A percentile compares a stretch with the other conserved stretches of the same genome.
Evolutionary conservation across 2,888 invertebrate genomes (phyloP).

Genomic region (Brachyptera putata): DNA sequence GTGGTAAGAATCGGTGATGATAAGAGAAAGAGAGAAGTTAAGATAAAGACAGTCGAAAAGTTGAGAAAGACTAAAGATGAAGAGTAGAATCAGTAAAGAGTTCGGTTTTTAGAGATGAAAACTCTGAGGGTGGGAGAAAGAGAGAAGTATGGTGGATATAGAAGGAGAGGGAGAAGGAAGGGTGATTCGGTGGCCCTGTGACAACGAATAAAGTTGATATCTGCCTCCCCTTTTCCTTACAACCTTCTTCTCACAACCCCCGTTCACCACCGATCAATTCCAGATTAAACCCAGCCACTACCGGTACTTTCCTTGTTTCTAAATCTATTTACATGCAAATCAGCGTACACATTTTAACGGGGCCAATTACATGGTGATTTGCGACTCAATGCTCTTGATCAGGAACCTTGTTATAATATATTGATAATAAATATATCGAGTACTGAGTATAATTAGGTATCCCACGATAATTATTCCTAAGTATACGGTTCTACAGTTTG

Average conservation of each 20-base stretch:
- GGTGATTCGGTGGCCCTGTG: background rate
- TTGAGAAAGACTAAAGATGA: background rate
- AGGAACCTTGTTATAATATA: background rate
- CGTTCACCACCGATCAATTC: background rate
- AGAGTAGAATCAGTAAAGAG: background rate
- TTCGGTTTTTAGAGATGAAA: too few relatives aligned
- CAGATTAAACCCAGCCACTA: background rate
- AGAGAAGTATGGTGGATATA: too few relatives aligned
- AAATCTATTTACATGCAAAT: slow-evolving; percentile 13
- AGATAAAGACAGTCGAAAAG: slow-evolving; percentile 2
- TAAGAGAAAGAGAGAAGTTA: slow-evolving; percentile 4
- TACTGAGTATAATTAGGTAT: too few relatives aligned
- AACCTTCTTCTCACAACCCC: too few relatives aligned
- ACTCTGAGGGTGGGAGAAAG: background rate
- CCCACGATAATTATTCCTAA: too few relatives aligned
- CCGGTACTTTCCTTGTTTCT: slow-evolving; percentile 1
- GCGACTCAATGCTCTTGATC: background rate
- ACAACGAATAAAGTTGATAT: background rate
- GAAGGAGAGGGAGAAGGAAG: background rate
- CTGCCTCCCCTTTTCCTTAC: background rate
- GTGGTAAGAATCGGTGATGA: slow-evolving; percentile 4
- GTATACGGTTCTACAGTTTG: too few relatives aligned
- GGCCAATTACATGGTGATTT: slow-evolving; percentile 6
- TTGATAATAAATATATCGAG: too few relatives aligned
- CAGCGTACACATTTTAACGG: background rate